phyloP scores from a whole-genome alignment of 30 jellyfish, hydroid and myxozoan species.

The Nemopilema nomurai region DNA sequence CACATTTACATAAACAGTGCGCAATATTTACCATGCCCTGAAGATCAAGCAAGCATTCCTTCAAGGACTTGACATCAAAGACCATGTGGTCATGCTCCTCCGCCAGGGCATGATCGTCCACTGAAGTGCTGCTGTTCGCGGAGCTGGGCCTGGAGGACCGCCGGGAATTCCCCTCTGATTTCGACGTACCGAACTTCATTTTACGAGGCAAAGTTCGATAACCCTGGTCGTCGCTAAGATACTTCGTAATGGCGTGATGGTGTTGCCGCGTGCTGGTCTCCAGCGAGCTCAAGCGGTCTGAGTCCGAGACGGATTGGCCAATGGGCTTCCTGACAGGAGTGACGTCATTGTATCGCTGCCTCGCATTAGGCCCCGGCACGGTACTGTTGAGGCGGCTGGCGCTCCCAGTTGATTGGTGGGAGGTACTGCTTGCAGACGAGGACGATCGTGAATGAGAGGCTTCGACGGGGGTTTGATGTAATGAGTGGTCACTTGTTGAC shows the following conservation, averaged over 20 bases:
- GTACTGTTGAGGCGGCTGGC: constrained; percentile 22
- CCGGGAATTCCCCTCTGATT: constrained; percentile 33
- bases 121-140: constrained; percentile 41
- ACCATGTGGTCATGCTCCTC: constrained; percentile 64
- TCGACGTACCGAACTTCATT: neutral
- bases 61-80: constrained; percentile 34
- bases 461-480: constrained; percentile 11
- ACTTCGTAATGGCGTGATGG: constrained; percentile 1
- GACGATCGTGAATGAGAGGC: constrained; percentile 59
- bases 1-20: neutral
- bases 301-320: constrained; percentile 11
- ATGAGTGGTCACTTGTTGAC: constrained; percentile 4
- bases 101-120: constrained; percentile 57
- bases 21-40: constrained; percentile 47
- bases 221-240: constrained; percentile 24
- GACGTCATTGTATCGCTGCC: constrained; percentile 1
- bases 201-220: constrained; percentile 7
- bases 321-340: constrained; percentile 17
- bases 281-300: neutral
- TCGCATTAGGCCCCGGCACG: constrained; percentile 23
- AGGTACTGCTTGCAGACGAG: constrained; percentile 67
- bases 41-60: constrained; percentile 52
- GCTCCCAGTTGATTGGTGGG: constrained; percentile 32
- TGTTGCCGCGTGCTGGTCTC: constrained; percentile 12
- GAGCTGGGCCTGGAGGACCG: constrained; percentile 57